These are phyloP conservation scores for Mus pahari DNA, from an alignment of 2,113 vertebrate genomes.

Conservation along the genomic window DNA sequence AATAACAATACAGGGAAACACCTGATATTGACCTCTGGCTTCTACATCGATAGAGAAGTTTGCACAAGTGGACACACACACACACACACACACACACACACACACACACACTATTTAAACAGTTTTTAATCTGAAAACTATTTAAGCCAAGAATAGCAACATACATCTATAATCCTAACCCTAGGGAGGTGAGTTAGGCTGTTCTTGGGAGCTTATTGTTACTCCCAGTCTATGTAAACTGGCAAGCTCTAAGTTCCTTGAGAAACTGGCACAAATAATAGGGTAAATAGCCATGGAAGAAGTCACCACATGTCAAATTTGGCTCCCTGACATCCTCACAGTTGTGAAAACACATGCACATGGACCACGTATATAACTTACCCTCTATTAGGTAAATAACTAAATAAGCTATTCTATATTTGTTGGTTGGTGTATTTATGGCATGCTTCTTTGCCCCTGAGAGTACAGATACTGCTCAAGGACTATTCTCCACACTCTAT, in stretches of 20 bases:
- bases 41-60: neutral
- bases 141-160: neutral
- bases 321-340: neutral
- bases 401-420: neutral
- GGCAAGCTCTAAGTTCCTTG: neutral
- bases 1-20: neutral
- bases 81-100: too few relatives aligned
- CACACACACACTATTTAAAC: neutral
- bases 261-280: neutral
- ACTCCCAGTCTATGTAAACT: neutral
- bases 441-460: neutral
- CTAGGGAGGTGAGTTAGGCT: neutral
- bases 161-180: neutral
- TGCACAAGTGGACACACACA: too few relatives aligned
- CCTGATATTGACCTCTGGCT: neutral
- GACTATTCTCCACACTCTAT: neutral
- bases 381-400: neutral
- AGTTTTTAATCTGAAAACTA: neutral
- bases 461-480: neutral
- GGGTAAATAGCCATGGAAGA: too few relatives aligned
- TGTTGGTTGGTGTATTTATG: neutral
- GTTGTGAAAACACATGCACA: neutral
- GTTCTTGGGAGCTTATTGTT: neutral
- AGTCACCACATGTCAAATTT: neutral
- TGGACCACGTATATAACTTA: neutral